Evolutionary conservation across 2,113 vertebrate species (phyloP), one percentile per base, ranked within the genome.

Genomic region (Dicerorhinus sumatrensis): DNA sequence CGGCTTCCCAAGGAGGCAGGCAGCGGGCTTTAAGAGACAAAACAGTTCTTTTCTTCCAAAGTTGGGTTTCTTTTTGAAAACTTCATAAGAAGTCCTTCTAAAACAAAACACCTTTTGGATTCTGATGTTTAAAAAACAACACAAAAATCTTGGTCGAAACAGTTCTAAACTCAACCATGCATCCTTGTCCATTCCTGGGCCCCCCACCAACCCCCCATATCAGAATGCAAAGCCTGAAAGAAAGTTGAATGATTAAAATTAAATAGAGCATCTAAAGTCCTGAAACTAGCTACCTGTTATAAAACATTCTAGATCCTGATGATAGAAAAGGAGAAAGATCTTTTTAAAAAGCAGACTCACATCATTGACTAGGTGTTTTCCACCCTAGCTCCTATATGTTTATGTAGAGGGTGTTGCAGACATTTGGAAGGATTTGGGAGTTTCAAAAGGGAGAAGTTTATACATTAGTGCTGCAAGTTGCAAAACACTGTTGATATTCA

Each of bases 401-500:
- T 99, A 98, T 98, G 98, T 98, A 98, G 99, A 98, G 98, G 98
- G 99, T 98, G 98, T 97, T 98, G 98, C 97, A 96, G 99, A 99
- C 99, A 98, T 99, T 99, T 99, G 99, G 98, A 98, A 98, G 99
- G 99, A 99, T 99, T 99, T 99, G 98, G 97, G 98, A 98, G 98
- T 99, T 99, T 99, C 99, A 99, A 99, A 99, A 99, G 99, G 99
- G 99, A 99, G 99, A 99, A 99, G 99, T 99, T 99, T 99, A 99
- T 99, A 99, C 99, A 99, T 99, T 99, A 99, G 99, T 99, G 99
- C 99, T 98, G 99, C 99, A 98, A 99, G 99, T 99, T 99, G 99
- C 99, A 99, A 99, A 99, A 99, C 99, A 99, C 99, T 99, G 99
- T 99, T 99, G 99, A 99, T 99, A 99, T 99, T 99, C 99, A 99